Evolutionary conservation across 2,888 invertebrate genomes (phyloP).

Genomic region (Aricia artaxerxes): DNA sequence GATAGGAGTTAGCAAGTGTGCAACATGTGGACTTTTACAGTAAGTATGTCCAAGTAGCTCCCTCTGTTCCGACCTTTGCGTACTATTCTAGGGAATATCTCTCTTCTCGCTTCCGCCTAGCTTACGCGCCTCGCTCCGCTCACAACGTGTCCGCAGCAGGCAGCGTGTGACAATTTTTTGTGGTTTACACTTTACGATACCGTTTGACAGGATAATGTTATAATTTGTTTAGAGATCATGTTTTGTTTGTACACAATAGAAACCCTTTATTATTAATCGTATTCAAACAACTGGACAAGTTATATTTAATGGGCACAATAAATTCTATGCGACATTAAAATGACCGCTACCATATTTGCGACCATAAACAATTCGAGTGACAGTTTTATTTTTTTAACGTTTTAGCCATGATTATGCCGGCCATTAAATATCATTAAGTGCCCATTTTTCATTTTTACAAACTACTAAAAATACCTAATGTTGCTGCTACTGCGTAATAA

Average conservation of each 20-base stretch:
- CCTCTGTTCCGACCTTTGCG: too few species aligned
- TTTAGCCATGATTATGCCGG: background rate
- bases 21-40: too few species aligned
- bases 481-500: background rate
- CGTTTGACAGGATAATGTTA: conserved; percentile 39
- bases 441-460: background rate
- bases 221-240: conserved; percentile 30
- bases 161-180: conserved; percentile 49
- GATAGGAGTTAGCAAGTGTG: too few species aligned
- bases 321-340: conserved; percentile 6
- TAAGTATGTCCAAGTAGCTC: too few species aligned
- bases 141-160: conserved; percentile 34
- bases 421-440: conserved; percentile 19
- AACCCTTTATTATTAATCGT: conserved; percentile 19
- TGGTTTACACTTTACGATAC: conserved; percentile 36
- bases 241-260: conserved; percentile 23
- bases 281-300: conserved; percentile 14
- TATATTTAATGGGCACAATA: conserved; percentile 18
- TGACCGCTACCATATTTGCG: conserved; percentile 24
- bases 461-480: background rate
- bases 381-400: conserved; percentile 12
- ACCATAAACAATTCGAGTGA: conserved; percentile 19
- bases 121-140: conserved; percentile 10
- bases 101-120: background rate
- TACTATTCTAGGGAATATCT: too few species aligned